Evolutionary conservation across 2,888 invertebrate genomes (phyloP), one percentile per base, ranked within the genome.

Genomic region (Drosophila mulleri): DNA sequence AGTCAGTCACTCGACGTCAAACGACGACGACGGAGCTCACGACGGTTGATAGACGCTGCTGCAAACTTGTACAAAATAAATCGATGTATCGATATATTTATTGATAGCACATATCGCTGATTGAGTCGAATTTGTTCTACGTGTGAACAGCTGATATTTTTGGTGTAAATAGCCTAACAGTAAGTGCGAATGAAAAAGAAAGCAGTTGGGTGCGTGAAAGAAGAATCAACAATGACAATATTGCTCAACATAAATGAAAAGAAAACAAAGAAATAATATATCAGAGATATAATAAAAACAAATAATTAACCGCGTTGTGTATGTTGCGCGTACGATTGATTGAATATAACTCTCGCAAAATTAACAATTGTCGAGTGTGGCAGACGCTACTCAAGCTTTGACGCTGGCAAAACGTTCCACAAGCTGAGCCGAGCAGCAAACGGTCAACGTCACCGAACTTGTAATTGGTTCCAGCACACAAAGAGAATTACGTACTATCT

Each of bases 361-460:
- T 63, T 68, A 47, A 60, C 63, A 69, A 72, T 67, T 60, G 61
- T 47, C 59, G 59, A 42, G 35, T 18, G 39, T 53, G 57, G 48
- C 63, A 68, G 60, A 67, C 50, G 56, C 58, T 67, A 66, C 58
- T 72, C 45, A 63, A 62, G 48, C 58, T 63, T 54, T 78, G 79
- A 75, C 72, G 79, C 68, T 75, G 72, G 41, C 65, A 78, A 74
- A 20, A 70, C 63, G 78, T 61, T 57, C 54, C 50, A 65, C 68
- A 78, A 75, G 68, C 67, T 75, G 60, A 70, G 45, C 47, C 44
- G 75, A 73, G 50, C 63, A 63, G 20, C 44, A 65, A 73, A 63
- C 74, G 78, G 77, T 67, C 82, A 82, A 82, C 82, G 85, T 82
- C 82, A 82, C 65, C 78, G 81, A 80, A 74, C 59, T 52, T 72